Evolutionary conservation across 1,140 invertebrate species (phyloP), one percentile per base, ranked within the genome.

Genomic region (Calliphora vicina): DNA sequence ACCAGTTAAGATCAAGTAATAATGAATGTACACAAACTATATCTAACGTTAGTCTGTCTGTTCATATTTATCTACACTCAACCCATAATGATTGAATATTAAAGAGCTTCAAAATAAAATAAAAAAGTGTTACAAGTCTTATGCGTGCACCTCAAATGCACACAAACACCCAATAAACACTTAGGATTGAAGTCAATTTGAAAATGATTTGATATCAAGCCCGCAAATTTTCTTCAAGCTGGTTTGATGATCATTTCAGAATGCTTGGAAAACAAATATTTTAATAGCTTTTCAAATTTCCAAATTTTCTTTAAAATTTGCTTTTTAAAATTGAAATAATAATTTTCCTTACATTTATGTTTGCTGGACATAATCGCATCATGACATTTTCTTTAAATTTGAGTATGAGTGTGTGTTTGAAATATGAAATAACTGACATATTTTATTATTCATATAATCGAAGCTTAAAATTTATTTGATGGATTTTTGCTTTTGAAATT

Each of bases 101-200:
- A 35, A 35, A 73, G 13, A 15, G 23, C 71, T 27, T 42, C 20
- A 35, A 5, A 35, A 35, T n/a, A 2, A 74, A 74, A 13, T 1
- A 74, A 74, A 35, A 35, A 74, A 74, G 72, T 74, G 72, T 74
- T 74, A 74, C 72, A 74, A 74, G 72, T 29, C 12, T 29, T 74
- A 35, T 74, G 27, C 72, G 72, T 74, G 17, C 27, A 50, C 45
- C 45, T 50, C 12, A 50, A 50, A 13, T 50, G 45, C 45, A 50
- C 3, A 50, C 17, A 43, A 6, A 43, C 45, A 50, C 45, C 17
- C 13, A 50, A 12, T 13, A 50, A 50, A 50, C 35, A 35, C n/a
- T n/a, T n/a, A n/a, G n/a, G n/a, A n/a, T n/a, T n/a, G n/a, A n/a
- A n/a, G n/a, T n/a, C n/a, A n/a, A 43, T 43, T 43, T 6, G 42